Evolutionary conservation across 2,797 vertebrate species (phyloP).

Genomic region (Centropyge bicolor): DNA sequence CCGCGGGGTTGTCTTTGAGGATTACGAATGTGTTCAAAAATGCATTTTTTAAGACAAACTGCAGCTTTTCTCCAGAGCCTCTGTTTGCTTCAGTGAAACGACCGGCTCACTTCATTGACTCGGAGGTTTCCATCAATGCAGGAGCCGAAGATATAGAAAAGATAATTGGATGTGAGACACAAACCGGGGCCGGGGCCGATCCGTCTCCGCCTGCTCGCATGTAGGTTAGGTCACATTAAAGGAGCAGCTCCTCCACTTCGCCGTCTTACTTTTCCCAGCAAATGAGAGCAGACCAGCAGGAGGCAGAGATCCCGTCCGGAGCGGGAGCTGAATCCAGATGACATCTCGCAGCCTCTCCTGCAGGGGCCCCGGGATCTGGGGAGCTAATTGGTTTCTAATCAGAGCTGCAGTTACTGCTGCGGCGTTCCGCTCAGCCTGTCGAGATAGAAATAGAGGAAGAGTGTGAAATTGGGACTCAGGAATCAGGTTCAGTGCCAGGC

Average conservation of each 20-base stretch:
- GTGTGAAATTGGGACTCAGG: constrained; percentile 66
- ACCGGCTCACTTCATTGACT: background rate
- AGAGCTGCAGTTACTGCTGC: constrained; percentile 56
- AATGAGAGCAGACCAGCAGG: constrained; percentile 50
- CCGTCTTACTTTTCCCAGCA: constrained; percentile 32
- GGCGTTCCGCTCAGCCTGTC: constrained; percentile 51
- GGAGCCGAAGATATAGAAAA: background rate
- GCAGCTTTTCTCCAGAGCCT: background rate
- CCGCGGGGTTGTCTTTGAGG: constrained; percentile 20
- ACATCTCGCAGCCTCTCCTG: constrained; percentile 56
- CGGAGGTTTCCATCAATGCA: background rate
- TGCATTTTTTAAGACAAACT: background rate
- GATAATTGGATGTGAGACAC: constrained; percentile 9
- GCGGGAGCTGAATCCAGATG: constrained; percentile 40
- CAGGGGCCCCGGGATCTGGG: constrained; percentile 52
- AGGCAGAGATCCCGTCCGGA: constrained; percentile 38
- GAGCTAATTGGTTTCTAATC: constrained; percentile 80
- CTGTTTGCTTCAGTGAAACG: background rate
- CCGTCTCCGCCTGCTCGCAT: constrained; percentile 45
- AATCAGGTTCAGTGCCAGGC: constrained; percentile 63
- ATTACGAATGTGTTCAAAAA: constrained; percentile 5
- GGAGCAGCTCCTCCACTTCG: constrained; percentile 24
- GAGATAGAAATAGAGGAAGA: constrained; percentile 63
- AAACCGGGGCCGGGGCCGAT: constrained; percentile 15
- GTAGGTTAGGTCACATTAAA: constrained; percentile 62